Evolutionary conservation across 2,113 vertebrate genomes (phyloP).

Genomic region (Sylvilagus bachmani): DNA sequence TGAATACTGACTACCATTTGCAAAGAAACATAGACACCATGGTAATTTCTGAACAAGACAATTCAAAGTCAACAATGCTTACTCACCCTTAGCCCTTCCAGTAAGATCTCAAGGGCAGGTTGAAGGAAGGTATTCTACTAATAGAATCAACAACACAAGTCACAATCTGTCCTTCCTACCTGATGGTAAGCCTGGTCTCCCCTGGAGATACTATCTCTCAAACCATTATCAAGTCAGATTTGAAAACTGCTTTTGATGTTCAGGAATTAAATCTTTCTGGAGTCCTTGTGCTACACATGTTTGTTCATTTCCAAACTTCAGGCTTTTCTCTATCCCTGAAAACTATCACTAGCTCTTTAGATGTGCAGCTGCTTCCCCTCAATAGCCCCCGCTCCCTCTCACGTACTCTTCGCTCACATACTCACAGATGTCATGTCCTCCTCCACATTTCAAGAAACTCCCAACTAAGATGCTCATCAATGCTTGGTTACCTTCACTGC

Average conservation of each 20-base stretch:
- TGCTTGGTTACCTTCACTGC: conserved; percentile 55
- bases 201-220: background rate
- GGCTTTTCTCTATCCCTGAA: background rate
- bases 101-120: background rate
- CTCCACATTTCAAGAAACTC: conserved; percentile 49
- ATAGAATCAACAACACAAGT: background rate
- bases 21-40: background rate
- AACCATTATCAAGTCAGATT: background rate
- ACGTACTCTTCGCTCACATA: background rate
- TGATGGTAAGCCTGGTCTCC: background rate
- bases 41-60: background rate
- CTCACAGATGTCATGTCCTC: conserved; percentile 22
- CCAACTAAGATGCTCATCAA: conserved; percentile 41
- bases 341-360: background rate
- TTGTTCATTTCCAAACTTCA: background rate
- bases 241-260: conserved; percentile 39
- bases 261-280: conserved; percentile 33
- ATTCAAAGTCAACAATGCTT: background rate
- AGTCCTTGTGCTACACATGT: background rate
- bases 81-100: background rate
- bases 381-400: background rate
- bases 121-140: background rate
- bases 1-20: background rate
- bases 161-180: background rate
- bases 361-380: background rate